Percentiles rank a stretch among this genome's conserved stretches.
phyloP scores from a whole-genome alignment of 2,113 vertebrate genomes.

The Coptodon bakossiorum region DNA sequence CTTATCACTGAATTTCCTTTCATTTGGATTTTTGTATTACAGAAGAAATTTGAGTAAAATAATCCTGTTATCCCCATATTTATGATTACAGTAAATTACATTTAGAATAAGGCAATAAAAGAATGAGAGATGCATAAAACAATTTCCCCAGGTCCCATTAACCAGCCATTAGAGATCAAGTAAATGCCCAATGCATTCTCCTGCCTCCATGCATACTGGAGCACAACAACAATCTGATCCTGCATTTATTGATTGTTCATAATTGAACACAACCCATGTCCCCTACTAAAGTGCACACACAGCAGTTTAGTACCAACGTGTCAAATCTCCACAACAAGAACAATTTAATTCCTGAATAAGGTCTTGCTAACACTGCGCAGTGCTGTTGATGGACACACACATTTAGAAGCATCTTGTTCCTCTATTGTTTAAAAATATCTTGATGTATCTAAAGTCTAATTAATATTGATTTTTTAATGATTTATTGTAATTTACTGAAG shows the following conservation, averaged over 20 bases:
- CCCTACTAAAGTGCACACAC: not conserved
- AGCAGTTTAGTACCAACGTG: not conserved
- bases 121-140: not conserved
- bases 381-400: not conserved
- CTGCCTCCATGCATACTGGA: not conserved
- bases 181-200: not conserved
- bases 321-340: not conserved
- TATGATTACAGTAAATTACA: not conserved
- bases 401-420: not conserved
- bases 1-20: not conserved
- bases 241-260: not conserved
- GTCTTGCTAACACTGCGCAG: not conserved
- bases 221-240: not conserved
- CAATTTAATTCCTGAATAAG: not conserved
- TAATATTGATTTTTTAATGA: not conserved
- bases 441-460: not conserved
- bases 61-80: not conserved
- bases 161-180: not conserved
- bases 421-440: not conserved
- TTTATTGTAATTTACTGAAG: not conserved
- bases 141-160: not conserved
- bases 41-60: not conserved
- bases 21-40: not conserved
- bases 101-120: not conserved
- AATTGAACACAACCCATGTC: not conserved